Evolutionary conservation across 2,888 invertebrate species (phyloP).

Genomic region (Caenorhabditis becei): DNA sequence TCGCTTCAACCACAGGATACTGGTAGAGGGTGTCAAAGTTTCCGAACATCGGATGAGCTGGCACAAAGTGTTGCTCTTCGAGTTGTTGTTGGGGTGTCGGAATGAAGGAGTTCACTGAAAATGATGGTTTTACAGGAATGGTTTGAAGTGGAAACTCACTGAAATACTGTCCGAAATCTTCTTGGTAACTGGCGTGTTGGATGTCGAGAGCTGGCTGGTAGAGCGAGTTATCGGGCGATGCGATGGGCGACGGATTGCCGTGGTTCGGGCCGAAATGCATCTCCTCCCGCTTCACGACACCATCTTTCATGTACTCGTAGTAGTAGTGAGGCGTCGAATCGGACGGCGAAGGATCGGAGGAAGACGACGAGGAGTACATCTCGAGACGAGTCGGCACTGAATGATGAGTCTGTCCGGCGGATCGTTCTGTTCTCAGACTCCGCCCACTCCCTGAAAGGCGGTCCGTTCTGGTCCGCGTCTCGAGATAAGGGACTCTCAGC

Average conservation of each 20-base stretch:
- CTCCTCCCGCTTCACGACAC: constrained; percentile 23
- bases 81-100: neutral
- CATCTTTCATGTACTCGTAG: constrained; percentile 34
- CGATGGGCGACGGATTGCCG: constrained; percentile 33
- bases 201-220: constrained; percentile 4
- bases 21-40: constrained; percentile 27
- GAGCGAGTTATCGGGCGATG: neutral
- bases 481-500: too few species aligned
- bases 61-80: neutral
- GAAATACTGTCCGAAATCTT: constrained; percentile 51
- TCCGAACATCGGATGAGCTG: constrained; percentile 32
- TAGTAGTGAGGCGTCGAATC: constrained; percentile 1
- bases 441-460: neutral
- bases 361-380: constrained; percentile 34
- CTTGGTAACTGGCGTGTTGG: neutral
- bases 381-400: neutral
- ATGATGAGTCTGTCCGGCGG: neutral
- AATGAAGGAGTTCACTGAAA: constrained; percentile 9
- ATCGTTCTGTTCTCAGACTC: neutral
- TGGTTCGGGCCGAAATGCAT: constrained; percentile 42
- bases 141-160: constrained; percentile 9
- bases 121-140: neutral
- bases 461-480: too few species aligned
- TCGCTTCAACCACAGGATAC: neutral
- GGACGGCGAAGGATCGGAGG: constrained; percentile 13